These are phyloP conservation scores for Limenitis camilla DNA, from an alignment of 2,888 invertebrate species.

Conservation along the genomic window DNA sequence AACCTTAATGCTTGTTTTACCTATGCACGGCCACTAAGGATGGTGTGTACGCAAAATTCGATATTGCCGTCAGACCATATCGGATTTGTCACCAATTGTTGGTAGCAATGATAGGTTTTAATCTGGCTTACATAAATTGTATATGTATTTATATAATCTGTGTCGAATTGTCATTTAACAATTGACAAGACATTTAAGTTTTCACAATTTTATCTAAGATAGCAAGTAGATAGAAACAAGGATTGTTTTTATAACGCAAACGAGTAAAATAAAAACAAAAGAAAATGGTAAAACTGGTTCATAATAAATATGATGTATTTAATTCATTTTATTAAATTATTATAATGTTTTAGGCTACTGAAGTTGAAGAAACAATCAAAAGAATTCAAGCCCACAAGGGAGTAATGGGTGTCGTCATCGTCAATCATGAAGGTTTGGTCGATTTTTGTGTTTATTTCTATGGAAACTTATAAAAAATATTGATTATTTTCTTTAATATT, in stretches of 20 bases:
- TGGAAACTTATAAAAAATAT: conserved; percentile 29
- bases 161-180: too few relatives aligned
- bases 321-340: neutral
- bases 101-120: too few relatives aligned
- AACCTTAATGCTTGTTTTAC: too few relatives aligned
- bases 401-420: conserved; percentile 96
- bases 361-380: conserved; percentile 98
- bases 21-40: too few relatives aligned
- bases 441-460: conserved; percentile 39
- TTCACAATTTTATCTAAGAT: too few relatives aligned
- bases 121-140: too few relatives aligned
- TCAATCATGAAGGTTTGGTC: conserved; percentile 94
- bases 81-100: too few relatives aligned
- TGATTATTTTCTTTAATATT: conserved; percentile 27
- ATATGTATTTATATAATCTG: too few relatives aligned
- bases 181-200: too few relatives aligned
- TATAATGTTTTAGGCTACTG: conserved; percentile 75
- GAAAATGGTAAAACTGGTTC: conserved; percentile 1
- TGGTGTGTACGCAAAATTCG: too few relatives aligned
- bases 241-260: neutral
- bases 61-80: too few relatives aligned
- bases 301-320: neutral
- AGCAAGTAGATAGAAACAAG: neutral
- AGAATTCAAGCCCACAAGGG: conserved; percentile 98
- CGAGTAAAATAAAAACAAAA: neutral